Evolutionary conservation across 2,888 invertebrate genomes (phyloP).

Genomic region (Metalampra italica): DNA sequence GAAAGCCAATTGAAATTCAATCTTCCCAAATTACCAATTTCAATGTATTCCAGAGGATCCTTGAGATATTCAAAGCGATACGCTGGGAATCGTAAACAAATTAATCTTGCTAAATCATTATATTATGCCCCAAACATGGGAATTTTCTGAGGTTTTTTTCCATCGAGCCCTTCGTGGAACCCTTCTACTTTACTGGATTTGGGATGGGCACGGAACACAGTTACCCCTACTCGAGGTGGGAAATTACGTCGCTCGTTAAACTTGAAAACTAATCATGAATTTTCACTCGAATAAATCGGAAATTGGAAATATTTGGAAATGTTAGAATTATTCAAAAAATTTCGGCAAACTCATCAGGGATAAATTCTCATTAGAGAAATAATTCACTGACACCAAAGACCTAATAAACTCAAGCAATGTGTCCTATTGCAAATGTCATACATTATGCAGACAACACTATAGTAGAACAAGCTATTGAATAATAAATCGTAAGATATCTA

Average conservation of each 20-base stretch:
- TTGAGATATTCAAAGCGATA: not conserved
- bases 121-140: not conserved
- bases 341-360: no score
- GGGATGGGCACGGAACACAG: no score
- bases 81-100: slow-evolving; percentile 3
- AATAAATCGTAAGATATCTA: not conserved
- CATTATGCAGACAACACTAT: not conserved
- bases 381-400: not conserved
- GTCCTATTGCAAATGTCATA: not conserved
- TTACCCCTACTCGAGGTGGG: no score
- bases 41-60: slow-evolving; percentile 5
- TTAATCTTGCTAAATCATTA: not conserved
- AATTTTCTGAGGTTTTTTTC: no score
- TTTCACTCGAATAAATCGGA: no score
- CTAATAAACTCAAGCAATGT: not conserved
- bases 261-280: no score
- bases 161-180: no score
- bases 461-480: not conserved
- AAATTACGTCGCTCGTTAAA: no score
- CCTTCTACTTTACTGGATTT: no score
- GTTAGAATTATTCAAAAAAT: no score
- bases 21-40: slow-evolving; percentile 17
- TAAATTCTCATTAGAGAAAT: no score
- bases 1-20: slow-evolving; percentile 11
- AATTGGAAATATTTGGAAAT: no score